Evolutionary conservation across 2,113 vertebrate species (phyloP).

Genomic region (Podarcis muralis): DNA sequence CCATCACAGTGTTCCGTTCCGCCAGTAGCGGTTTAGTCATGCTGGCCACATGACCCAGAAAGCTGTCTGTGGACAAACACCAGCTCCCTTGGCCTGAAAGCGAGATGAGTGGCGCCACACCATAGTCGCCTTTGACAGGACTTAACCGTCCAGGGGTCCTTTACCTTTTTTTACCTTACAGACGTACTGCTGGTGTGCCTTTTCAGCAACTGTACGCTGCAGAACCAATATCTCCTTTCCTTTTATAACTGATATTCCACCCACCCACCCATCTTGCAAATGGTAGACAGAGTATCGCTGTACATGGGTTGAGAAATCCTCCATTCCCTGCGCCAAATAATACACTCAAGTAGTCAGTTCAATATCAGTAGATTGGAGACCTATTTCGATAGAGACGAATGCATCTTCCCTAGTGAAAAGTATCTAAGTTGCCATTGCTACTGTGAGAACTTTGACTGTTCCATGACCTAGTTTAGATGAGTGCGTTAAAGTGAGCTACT

Average conservation of each 20-base stretch:
- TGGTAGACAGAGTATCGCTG: background rate
- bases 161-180: too few species aligned
- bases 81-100: too few species aligned
- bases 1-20: too few species aligned
- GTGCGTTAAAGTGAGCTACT: background rate
- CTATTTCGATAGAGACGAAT: background rate
- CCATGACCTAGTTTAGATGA: slow-evolving; percentile 6
- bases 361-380: background rate
- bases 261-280: background rate
- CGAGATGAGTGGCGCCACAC: too few species aligned
- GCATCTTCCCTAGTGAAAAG: background rate
- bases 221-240: background rate
- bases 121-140: too few species aligned
- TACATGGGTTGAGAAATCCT: background rate
- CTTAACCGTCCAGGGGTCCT: too few species aligned
- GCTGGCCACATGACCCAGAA: too few species aligned
- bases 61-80: too few species aligned
- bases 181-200: background rate
- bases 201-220: background rate
- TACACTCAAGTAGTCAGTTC: background rate
- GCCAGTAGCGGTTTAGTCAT: too few species aligned
- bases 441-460: slow-evolving; percentile 1
- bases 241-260: background rate
- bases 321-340: background rate
- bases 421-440: background rate